Base-by-base conservation (phyloP, 2,888 invertebrate species). In the Caenorhabditis sp. region DNA sequence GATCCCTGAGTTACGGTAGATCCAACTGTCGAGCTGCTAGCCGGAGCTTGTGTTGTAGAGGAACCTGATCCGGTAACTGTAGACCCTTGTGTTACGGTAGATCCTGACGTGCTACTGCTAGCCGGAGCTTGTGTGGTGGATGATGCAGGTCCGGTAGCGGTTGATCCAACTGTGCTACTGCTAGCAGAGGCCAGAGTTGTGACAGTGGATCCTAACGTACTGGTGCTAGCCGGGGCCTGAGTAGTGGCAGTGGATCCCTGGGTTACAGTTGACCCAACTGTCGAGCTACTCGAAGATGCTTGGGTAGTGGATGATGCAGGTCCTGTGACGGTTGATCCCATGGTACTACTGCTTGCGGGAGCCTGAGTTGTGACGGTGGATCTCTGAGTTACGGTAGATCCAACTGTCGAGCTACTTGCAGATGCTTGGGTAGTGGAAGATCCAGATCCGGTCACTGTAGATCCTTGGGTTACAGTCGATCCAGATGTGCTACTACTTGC, bases 281-380 rank as follows among this genome's bases (percentile, higher is more conserved):
- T 20, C 6, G n/a, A n/a, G n/a, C n/a, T n/a, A n/a, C n/a, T n/a
- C n/a, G 50, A 8, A 18, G 50, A 50, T 50, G 20, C 50, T 6
- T 40, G 11, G 13, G 40, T 40, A 13, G 32, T 32, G 32, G 9
- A n/a, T n/a, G n/a, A n/a, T n/a, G n/a, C n/a, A n/a, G n/a, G n/a
- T n/a, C n/a, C n/a, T n/a, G n/a, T n/a, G n/a, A 20, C 40, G 11
- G 40, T 40, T 9, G 60, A 60, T 60, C 22, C 44, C 4, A 61
- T 6, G n/a, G 37, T 44, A 15, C 40, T 61, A 11, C 47, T 47
- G 47, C 18, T 20, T 18, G 47, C 40, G 9, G 22, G 40, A 13
- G 40, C 40, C 40, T 40, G 11, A 13, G 40, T 11, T 13, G 40
- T 40, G 13, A 32, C 32, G 9, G 32, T 32, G 32, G 32, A 32